Conservation (phyloP, 2,797 vertebrate species). For the Garrulus glandarius region DNA sequence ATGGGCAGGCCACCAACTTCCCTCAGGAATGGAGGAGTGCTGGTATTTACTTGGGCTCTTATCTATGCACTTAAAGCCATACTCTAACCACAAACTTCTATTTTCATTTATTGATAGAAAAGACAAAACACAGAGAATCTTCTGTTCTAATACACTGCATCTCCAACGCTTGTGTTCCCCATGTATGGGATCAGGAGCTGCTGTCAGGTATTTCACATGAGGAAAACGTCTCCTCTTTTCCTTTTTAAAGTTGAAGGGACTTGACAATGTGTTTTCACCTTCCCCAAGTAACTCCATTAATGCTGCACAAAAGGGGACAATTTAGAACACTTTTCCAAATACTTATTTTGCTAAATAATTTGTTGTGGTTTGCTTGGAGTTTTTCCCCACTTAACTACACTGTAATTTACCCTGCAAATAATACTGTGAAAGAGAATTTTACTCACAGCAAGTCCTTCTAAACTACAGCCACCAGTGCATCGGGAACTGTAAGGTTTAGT, state of each 20-base stretch:
- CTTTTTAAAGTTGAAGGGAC: not conserved
- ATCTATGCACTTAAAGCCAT: constrained; percentile 73
- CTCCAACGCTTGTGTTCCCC: not conserved
- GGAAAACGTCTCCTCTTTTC: not conserved
- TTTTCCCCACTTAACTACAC: not conserved
- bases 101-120: constrained; percentile 62
- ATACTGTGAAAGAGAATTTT: not conserved
- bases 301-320: not conserved
- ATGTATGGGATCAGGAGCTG: not conserved
- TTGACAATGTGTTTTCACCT: not conserved
- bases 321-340: not conserved
- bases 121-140: constrained; percentile 62
- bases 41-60: constrained; percentile 75
- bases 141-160: constrained; percentile 13
- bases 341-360: constrained; percentile 42
- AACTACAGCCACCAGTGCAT: not conserved
- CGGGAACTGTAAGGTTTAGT: not conserved
- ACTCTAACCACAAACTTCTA: constrained; percentile 71
- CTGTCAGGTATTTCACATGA: not conserved
- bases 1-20: constrained; percentile 77
- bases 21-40: constrained; percentile 71
- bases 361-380: not conserved
- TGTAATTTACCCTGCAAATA: not conserved
- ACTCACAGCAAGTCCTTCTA: not conserved
- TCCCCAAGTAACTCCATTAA: not conserved